These are phyloP conservation scores for Autographa gamma DNA, from an alignment of 2,888 invertebrate genomes.

Conservation along the genomic window DNA sequence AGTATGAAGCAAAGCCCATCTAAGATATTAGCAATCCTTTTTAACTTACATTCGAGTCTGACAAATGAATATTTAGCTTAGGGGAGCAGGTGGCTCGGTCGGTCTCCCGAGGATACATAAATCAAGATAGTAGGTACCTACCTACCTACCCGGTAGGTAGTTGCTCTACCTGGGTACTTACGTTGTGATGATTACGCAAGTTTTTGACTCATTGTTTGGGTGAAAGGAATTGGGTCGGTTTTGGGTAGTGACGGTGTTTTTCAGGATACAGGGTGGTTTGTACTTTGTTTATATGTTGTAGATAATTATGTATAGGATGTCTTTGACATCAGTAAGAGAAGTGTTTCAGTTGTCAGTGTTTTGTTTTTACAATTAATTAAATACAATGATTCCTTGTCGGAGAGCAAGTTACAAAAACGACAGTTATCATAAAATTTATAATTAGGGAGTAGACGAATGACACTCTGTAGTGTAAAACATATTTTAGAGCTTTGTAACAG, in stretches of 20 bases:
- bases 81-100: conserved; percentile 76
- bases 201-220: conserved; percentile 23
- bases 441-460: no score
- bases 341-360: no score
- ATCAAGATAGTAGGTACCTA: conserved; percentile 71
- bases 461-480: no score
- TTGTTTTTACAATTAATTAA: no score
- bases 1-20: conserved; percentile 74
- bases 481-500: no score
- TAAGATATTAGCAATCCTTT: conserved; percentile 86
- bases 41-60: conserved; percentile 81
- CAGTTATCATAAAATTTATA: no score
- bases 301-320: no score
- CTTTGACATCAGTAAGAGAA: no score
- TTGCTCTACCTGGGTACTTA: conserved; percentile 53
- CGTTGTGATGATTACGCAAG: conserved; percentile 33
- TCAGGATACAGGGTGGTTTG: background rate
- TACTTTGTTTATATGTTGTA: conserved; percentile 3
- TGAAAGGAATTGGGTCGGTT: background rate
- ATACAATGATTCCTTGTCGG: no score
- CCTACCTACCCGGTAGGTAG: conserved; percentile 49
- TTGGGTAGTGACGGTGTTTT: background rate
- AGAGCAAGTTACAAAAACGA: no score
- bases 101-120: conserved; percentile 73
- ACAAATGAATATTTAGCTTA: conserved; percentile 85